These are phyloP conservation scores for Myathropa florea DNA, from an alignment of 2,888 invertebrate genomes.

Conservation along the genomic window DNA sequence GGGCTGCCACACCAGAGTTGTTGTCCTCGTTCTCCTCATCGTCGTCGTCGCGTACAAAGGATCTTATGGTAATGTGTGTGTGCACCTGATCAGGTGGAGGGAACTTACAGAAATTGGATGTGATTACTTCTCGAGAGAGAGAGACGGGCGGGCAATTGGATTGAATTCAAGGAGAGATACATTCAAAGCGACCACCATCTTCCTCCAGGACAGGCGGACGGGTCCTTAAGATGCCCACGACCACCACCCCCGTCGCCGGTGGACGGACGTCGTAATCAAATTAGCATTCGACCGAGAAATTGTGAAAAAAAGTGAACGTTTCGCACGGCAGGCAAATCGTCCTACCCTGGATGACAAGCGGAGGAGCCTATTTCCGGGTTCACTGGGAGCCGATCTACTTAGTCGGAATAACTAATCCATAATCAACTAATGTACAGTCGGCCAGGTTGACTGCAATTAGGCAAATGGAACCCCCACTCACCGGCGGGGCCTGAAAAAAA, in stretches of 20 bases:
- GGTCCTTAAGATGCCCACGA: background rate
- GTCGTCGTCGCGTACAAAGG: background rate
- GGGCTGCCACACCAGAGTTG: background rate
- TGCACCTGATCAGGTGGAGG: conserved; percentile 60
- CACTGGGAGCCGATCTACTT: background rate
- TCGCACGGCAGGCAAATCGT: background rate
- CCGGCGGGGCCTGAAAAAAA: background rate
- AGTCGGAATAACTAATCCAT: background rate
- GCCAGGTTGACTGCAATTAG: background rate
- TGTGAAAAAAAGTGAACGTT: background rate
- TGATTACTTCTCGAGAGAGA: conserved; percentile 27
- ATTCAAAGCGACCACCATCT: no score
- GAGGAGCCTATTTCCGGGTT: background rate
- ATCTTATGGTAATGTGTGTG: background rate
- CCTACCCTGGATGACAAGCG: background rate
- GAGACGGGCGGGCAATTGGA: background rate
- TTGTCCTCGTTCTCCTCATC: background rate
- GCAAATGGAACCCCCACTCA: background rate
- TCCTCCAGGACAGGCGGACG: background rate
- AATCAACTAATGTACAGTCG: conserved; percentile 3
- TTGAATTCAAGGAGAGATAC: background rate
- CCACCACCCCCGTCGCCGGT: background rate
- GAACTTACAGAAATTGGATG: conserved; percentile 58
- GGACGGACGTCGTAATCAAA: background rate
- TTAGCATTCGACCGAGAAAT: background rate